phyloP scores from a whole-genome alignment of 2,113 vertebrate genomes.

The Apteryx mantelli region DNA sequence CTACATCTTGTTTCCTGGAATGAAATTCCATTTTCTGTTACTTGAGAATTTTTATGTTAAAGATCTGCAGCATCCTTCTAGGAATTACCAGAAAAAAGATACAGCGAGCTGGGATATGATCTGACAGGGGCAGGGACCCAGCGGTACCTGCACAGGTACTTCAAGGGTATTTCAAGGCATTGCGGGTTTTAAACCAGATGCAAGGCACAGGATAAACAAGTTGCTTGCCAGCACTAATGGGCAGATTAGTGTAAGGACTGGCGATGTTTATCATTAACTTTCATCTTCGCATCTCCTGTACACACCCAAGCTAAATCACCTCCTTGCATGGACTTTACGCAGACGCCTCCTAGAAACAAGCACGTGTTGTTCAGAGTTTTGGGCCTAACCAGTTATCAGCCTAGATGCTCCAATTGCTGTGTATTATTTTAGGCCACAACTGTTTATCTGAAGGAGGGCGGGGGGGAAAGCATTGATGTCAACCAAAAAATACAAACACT shows the following conservation, averaged over 20 bases:
- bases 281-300: conserved; percentile 31
- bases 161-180: background rate
- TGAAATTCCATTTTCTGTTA: background rate
- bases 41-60: background rate
- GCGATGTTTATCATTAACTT: background rate
- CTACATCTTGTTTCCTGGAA: background rate
- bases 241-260: background rate
- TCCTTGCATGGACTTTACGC: background rate
- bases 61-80: background rate
- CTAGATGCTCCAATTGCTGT: background rate
- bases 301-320: conserved; percentile 50
- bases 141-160: background rate
- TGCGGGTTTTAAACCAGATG: background rate
- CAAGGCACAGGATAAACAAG: background rate
- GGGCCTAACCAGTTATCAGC: background rate
- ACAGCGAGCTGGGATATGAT: background rate
- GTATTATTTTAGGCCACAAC: background rate
- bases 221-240: background rate
- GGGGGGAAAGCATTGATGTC: background rate
- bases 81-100: background rate
- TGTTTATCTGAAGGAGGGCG: background rate
- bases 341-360: conserved; percentile 14
- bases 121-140: background rate
- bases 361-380: background rate
- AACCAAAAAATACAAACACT: background rate